Conservation (phyloP, 1,140 invertebrate species). For the Calycopis cecrops region DNA sequence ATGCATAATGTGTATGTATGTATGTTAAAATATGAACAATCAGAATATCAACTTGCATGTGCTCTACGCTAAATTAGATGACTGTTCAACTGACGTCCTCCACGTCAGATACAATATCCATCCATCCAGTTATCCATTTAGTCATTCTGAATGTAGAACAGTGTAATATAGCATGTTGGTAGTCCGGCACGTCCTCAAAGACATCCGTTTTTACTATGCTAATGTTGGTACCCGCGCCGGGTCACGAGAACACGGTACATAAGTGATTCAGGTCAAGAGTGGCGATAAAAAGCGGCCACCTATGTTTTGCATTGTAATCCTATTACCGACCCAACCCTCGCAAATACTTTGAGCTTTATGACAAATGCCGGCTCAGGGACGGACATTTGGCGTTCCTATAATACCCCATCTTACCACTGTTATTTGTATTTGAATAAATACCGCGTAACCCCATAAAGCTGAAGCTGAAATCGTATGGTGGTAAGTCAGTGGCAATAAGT, state of each 20-base stretch:
- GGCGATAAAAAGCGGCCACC: slow-evolving; percentile 29
- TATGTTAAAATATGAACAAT: too few relatives aligned
- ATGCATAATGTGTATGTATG: too few relatives aligned
- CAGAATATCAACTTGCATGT: too few relatives aligned
- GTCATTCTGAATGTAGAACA: background rate
- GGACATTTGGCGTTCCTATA: slow-evolving; percentile 14
- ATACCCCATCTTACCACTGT: background rate
- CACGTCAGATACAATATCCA: too few relatives aligned
- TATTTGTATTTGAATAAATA: too few relatives aligned
- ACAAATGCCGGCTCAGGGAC: slow-evolving; percentile 13
- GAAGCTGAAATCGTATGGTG: too few relatives aligned
- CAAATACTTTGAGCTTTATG: slow-evolving; percentile 21
- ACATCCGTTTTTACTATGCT: slow-evolving; percentile 4
- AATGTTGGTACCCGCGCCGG: slow-evolving; percentile 12
- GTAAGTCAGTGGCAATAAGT: too few relatives aligned
- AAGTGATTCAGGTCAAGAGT: slow-evolving; percentile 36
- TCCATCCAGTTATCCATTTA: too few relatives aligned
- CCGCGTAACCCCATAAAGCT: too few relatives aligned
- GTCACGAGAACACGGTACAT: slow-evolving; percentile 30
- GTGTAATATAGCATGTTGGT: background rate
- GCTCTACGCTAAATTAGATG: too few relatives aligned
- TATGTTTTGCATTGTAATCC: slow-evolving; percentile 28
- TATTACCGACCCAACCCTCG: slow-evolving; percentile 21
- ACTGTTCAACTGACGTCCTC: too few relatives aligned
- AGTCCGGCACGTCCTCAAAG: slow-evolving; percentile 9